Conservation (phyloP, 2,797 vertebrate species). For the Peromyscus nudipes region DNA sequence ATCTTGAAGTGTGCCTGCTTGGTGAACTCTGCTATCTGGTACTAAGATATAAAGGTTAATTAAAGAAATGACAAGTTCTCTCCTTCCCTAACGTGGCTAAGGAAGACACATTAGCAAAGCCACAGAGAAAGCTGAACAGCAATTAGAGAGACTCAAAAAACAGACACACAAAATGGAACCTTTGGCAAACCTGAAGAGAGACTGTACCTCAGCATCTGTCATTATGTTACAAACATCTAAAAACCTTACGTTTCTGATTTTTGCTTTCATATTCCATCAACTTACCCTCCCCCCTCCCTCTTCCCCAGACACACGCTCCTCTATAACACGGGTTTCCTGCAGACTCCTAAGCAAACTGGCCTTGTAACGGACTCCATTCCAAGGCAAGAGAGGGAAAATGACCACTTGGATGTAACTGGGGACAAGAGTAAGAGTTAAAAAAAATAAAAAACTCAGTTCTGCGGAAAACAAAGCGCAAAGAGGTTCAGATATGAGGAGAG, state of each 20-base stretch:
- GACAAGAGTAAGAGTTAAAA: neutral
- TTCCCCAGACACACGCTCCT: neutral
- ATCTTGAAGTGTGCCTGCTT: slow-evolving; percentile 70
- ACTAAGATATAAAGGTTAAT: slow-evolving; percentile 82
- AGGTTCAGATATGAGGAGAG: neutral
- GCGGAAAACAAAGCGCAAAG: neutral
- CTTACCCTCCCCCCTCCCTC: neutral
- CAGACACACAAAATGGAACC: slow-evolving; percentile 85
- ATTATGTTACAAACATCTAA: slow-evolving; percentile 79
- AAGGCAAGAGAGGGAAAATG: slow-evolving; percentile 22
- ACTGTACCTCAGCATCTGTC: slow-evolving; percentile 81
- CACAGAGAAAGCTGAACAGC: slow-evolving; percentile 81
- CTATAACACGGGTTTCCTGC: neutral
- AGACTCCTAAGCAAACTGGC: neutral
- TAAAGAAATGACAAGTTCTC: slow-evolving; percentile 81
- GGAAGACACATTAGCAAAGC: slow-evolving; percentile 79
- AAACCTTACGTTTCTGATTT: slow-evolving; percentile 82
- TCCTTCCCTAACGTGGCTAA: slow-evolving; percentile 67
- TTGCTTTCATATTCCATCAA: slow-evolving; percentile 67
- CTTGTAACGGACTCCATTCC: neutral
- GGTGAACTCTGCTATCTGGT: slow-evolving; percentile 76
- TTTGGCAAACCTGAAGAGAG: slow-evolving; percentile 83
- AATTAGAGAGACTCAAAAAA: slow-evolving; percentile 82
- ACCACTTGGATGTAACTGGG: slow-evolving; percentile 4
- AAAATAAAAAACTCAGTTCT: slow-evolving; percentile 10